These are phyloP conservation scores for Heliconius ismenius DNA, from an alignment of 2,888 invertebrate genomes.

Conservation along the genomic window DNA sequence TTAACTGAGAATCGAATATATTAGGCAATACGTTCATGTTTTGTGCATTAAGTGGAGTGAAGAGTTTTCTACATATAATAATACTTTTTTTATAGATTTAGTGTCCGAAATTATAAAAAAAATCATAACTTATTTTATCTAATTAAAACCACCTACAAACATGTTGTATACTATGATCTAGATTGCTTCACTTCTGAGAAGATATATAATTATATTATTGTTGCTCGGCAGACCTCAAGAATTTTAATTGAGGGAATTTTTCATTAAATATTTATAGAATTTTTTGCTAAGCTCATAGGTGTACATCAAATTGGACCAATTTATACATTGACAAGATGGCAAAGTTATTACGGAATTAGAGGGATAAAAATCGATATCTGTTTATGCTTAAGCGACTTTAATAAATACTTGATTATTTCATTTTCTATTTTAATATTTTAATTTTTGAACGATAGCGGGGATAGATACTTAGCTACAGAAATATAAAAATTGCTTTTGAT, in stretches of 20 bases:
- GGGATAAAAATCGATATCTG: too few species aligned
- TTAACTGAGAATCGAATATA: conserved; percentile 61
- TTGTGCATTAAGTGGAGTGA: conserved; percentile 1
- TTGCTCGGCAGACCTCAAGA: not conserved
- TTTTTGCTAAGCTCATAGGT: not conserved
- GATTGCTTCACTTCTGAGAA: conserved; percentile 7
- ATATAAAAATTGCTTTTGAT: too few species aligned
- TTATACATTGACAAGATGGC: not conserved
- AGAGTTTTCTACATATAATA: not conserved
- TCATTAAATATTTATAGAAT: not conserved
- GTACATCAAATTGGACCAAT: not conserved
- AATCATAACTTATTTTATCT: not conserved
- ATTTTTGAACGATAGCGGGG: too few species aligned
- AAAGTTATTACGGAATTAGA: not conserved
- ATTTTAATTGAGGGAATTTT: conserved; percentile 1
- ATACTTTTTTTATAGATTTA: too few species aligned
- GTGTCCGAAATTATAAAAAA: not conserved
- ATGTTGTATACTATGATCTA: conserved; percentile 23
- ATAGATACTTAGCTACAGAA: too few species aligned
- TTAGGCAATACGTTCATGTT: conserved; percentile 33
- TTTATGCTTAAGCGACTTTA: too few species aligned
- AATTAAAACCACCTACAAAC: conserved; percentile 29
- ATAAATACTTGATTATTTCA: too few species aligned
- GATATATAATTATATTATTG: not conserved
- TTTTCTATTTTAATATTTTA: too few species aligned